A percentile compares a stretch with the other conserved stretches of the same genome.
phyloP scores from a whole-genome alignment of 2,113 vertebrate species.

The Vulpes ferrilata region DNA sequence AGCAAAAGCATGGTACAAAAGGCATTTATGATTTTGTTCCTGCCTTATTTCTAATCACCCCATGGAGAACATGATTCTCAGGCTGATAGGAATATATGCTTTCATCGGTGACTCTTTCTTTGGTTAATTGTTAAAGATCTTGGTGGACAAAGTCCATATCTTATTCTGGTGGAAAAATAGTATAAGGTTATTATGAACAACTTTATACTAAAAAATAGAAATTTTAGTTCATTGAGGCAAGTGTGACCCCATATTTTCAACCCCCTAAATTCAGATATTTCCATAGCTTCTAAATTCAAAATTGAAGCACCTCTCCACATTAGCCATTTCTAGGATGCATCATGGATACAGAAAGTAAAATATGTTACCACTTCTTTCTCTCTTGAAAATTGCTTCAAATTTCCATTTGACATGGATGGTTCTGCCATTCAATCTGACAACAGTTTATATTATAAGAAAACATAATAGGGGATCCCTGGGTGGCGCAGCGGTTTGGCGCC shows the following conservation, averaged over 20 bases:
- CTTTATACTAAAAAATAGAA: neutral
- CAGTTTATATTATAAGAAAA: neutral
- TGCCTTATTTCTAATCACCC: neutral
- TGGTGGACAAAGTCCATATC: neutral
- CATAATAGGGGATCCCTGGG: too few species aligned
- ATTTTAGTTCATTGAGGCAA: neutral
- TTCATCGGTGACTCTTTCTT: neutral
- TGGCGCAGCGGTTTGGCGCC: too few species aligned
- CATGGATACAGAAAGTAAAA: neutral
- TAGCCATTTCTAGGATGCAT: neutral
- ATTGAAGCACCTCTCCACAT: neutral
- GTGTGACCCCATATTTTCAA: neutral
- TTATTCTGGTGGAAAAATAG: neutral
- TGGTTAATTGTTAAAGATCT: neutral
- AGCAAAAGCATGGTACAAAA: neutral
- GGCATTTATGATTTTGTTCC: neutral
- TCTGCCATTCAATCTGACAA: neutral
- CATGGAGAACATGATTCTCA: neutral
- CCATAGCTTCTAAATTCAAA: neutral
- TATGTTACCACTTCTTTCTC: neutral
- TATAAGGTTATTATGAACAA: neutral
- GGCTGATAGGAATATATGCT: fast-evolving
- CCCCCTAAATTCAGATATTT: neutral
- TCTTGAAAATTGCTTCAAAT: neutral
- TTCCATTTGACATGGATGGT: neutral